Conservation (phyloP, 2,797 vertebrate species). For the Helarctos malayanus region DNA sequence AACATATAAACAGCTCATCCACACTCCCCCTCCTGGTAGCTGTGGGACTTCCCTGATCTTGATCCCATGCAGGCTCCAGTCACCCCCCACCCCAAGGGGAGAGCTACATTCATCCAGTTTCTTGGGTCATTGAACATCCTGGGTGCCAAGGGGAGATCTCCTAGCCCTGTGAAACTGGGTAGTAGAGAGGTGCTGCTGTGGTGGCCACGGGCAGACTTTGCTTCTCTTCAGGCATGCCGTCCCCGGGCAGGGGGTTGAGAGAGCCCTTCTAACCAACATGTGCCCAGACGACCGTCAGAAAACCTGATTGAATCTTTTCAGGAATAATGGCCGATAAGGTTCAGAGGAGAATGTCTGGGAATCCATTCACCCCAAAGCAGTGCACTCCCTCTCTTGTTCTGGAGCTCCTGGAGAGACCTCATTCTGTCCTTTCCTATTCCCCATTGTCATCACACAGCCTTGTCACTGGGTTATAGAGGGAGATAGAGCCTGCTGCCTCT, state of each 20-base stretch:
- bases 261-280: not conserved
- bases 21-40: not conserved
- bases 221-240: not conserved
- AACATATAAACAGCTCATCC: not conserved
- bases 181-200: not conserved
- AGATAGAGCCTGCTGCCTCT: not conserved
- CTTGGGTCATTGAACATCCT: not conserved
- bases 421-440: not conserved
- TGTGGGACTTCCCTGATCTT: not conserved
- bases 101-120: not conserved
- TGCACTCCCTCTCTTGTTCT: not conserved
- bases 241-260: not conserved
- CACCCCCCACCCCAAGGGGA: not conserved
- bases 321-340: not conserved
- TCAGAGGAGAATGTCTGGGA: not conserved
- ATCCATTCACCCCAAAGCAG: not conserved
- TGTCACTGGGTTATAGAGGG: no score
- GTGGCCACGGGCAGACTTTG: no score
- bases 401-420: not conserved
- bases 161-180: not conserved
- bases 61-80: not conserved
- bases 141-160: not conserved
- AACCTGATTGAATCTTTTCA: rapidly evolving
- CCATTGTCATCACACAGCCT: rapidly evolving
- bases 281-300: not conserved